Base-by-base conservation (phyloP, 2,113 vertebrate genomes). In the Pseudorectes ferrugineus region DNA sequence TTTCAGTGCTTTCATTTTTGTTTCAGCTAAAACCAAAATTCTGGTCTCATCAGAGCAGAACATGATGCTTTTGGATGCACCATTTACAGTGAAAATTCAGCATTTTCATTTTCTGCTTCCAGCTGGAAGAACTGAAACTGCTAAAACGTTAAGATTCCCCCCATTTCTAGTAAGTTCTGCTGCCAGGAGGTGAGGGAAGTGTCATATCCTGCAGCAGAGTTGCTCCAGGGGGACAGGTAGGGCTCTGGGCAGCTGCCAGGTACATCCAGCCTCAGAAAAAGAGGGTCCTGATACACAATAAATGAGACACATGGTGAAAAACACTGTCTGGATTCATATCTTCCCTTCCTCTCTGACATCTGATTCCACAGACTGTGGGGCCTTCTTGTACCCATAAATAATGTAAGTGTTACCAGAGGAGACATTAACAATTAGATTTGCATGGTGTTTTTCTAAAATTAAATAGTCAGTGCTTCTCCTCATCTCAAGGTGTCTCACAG, bases 111-210 rank as follows among this genome's bases (percentile, higher is more conserved):
- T 80, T 78, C 29, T 57, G 12, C 57, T 89, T 73, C 62, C 54
- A 92, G 23, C 38, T 68, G 36, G 38, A 75, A 87, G n/a, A 46
- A 68, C 2, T 36, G 6, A 61, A 75, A 71, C 33, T 38, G 49
- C 45, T 57, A 73, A 85, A 79, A 68, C 0, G 0, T 35, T 71
- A 24, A 51, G 10, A 62, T 43, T 57, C 2, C 4, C 49, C 14
- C 22, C 10, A 45, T 79, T 89, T 88, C 57, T 61, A 49, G 6
- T 58, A 77, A 76, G n/a, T 59, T 68, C 23, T 89, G 36, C 40
- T 82, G 38, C 28, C 71, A 79, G 46, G 35, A 75, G 29, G 24
- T 31, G 49, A 78, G 40, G 24, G 42, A 29, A 74, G 40, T 23
- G 14, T 38, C 73, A 26, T 3, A 65, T 10, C 29, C 59, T 54